Conservation (phyloP, 2,797 vertebrate species). For the Borostomias antarcticus region DNA sequence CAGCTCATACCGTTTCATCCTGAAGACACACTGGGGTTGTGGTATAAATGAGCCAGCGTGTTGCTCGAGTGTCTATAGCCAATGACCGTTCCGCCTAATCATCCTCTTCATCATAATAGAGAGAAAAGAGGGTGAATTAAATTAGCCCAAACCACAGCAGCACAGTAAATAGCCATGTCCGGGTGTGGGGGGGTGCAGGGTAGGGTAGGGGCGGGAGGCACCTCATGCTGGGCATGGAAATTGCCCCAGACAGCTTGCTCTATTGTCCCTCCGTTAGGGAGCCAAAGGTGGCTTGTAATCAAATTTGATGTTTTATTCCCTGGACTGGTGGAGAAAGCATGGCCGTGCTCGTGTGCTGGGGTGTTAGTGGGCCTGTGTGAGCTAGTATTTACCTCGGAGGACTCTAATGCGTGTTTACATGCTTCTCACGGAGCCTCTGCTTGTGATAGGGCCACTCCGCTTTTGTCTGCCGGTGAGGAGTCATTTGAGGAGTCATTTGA, state of each 20-base stretch:
- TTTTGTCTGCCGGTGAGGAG: slow-evolving; percentile 40
- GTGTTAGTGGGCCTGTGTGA: slow-evolving; percentile 49
- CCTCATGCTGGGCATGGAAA: slow-evolving; percentile 99
- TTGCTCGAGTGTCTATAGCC: slow-evolving; percentile 59
- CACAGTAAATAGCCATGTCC: slow-evolving; percentile 98
- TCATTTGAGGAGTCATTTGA: slow-evolving; percentile 50
- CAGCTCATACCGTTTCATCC: background rate
- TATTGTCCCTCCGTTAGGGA: slow-evolving; percentile 92
- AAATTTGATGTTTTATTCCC: slow-evolving; percentile 93
- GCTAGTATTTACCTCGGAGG: slow-evolving; percentile 63
- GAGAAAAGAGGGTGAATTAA: slow-evolving; percentile 70
- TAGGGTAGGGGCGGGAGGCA: slow-evolving; percentile 69
- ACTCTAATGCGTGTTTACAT: slow-evolving; percentile 55
- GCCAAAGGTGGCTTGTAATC: slow-evolving; percentile 99
- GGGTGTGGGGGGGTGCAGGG: slow-evolving; percentile 49
- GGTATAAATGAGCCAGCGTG: slow-evolving; percentile 47
- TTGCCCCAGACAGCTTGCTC: slow-evolving; percentile 94
- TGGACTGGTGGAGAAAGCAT: slow-evolving; percentile 78
- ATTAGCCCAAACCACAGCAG: slow-evolving; percentile 85
- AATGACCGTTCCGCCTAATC: slow-evolving; percentile 60
- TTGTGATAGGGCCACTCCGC: slow-evolving; percentile 37
- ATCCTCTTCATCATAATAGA: slow-evolving; percentile 61
- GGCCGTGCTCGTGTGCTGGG: slow-evolving; percentile 64
- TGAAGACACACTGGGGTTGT: slow-evolving; percentile 29
- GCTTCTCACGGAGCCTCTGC: slow-evolving; percentile 36